Conservation (phyloP, 53 echinoderm and acorn worm species). For the Patiria pectinifera region DNA sequence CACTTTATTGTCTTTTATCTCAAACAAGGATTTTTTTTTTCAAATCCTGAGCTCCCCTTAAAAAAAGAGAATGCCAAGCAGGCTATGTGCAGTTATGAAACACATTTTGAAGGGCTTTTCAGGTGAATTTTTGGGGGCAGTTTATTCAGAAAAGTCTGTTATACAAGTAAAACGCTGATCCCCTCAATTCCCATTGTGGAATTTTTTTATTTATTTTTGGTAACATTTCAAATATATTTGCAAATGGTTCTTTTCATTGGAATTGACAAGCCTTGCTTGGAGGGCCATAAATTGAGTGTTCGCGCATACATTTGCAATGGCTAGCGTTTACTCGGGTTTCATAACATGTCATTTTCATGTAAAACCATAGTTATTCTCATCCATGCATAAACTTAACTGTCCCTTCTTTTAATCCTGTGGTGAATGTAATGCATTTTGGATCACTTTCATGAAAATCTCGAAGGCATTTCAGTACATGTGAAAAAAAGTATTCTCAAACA, state of each 20-base stretch:
- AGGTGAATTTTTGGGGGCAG: background rate
- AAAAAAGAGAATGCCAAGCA: background rate
- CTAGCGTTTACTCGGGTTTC: background rate
- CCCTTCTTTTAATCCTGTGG: background rate
- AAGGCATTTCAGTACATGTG: background rate
- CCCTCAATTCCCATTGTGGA: background rate
- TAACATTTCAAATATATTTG: background rate
- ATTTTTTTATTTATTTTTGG: background rate
- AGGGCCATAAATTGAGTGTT: background rate
- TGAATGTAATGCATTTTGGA: slow-evolving; percentile 30
- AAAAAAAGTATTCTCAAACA: no score
- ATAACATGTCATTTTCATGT: background rate
- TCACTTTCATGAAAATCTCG: background rate
- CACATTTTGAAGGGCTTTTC: background rate
- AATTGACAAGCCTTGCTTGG: background rate
- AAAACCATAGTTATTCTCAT: background rate
- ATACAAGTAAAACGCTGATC: background rate
- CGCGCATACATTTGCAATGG: background rate
- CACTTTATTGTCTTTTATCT: no score
- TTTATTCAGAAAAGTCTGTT: background rate
- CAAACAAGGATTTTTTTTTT: no score
- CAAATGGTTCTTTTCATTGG: background rate
- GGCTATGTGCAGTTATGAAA: background rate
- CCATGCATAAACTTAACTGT: no score
- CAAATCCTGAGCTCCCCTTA: background rate